Evolutionary conservation across 2,888 invertebrate genomes (phyloP).

Genomic region (Apotomis turbidana): DNA sequence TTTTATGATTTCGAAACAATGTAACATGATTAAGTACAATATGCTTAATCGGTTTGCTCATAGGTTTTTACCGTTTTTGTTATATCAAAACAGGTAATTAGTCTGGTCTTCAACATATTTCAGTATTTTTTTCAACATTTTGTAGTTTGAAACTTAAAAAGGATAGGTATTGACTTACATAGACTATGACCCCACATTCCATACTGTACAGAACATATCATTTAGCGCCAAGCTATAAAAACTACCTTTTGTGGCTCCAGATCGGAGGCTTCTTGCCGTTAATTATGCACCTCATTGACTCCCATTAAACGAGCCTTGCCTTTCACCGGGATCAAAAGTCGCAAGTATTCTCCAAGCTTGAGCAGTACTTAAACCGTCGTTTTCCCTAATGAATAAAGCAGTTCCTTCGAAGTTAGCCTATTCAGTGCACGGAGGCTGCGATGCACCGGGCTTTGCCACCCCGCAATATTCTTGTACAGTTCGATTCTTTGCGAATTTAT

Average conservation of each 20-base stretch:
- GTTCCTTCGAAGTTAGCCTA: slow-evolving; percentile 42
- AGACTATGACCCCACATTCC: no score
- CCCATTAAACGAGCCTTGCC: slow-evolving; percentile 26
- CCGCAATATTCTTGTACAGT: slow-evolving; percentile 44
- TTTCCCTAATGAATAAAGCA: slow-evolving; percentile 41
- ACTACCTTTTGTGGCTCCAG: slow-evolving; percentile 1
- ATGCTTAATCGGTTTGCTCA: no score
- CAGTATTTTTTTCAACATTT: no score
- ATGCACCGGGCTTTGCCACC: slow-evolving; percentile 39
- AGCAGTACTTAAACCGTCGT: slow-evolving; percentile 36
- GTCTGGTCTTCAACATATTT: no score
- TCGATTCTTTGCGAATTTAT: slow-evolving; percentile 47
- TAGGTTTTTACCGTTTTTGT: no score
- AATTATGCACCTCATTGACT: slow-evolving; percentile 40
- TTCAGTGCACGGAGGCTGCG: slow-evolving; percentile 41
- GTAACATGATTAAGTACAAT: no score
- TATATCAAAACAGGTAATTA: no score
- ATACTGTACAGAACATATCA: not conserved
- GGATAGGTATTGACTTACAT: no score
- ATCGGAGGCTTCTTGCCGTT: slow-evolving; percentile 17
- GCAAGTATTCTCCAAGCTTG: slow-evolving; percentile 35
- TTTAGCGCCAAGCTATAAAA: not conserved
- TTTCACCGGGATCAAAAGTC: slow-evolving; percentile 34
- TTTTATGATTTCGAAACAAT: no score
- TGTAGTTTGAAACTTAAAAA: no score